Conservation (phyloP, 2,113 vertebrate genomes). For the Plecturocebus donacophilus region DNA sequence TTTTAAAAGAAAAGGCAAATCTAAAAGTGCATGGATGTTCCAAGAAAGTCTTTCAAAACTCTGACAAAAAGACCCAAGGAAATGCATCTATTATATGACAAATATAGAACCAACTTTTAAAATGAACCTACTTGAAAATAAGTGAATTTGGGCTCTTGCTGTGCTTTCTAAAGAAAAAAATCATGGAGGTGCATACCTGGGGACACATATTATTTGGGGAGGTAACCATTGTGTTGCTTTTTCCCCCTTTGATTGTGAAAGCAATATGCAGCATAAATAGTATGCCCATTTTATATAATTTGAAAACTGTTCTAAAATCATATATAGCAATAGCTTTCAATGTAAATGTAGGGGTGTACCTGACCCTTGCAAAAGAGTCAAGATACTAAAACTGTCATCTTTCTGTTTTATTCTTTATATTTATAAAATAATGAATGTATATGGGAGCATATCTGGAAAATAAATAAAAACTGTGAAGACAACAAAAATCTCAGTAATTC, state of each 20-base stretch:
- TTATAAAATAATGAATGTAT: neutral
- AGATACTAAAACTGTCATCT: neutral
- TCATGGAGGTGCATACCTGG: neutral
- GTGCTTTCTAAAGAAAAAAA: slow-evolving; percentile 58
- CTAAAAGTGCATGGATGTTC: slow-evolving; percentile 27
- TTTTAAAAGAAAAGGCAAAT: slow-evolving; percentile 45
- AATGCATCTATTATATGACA: slow-evolving; percentile 45
- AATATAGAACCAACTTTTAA: slow-evolving; percentile 10
- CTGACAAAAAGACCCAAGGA: slow-evolving; percentile 47
- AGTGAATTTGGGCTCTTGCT: neutral
- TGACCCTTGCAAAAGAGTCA: neutral
- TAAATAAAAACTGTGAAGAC: slow-evolving; percentile 1
- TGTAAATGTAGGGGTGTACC: neutral
- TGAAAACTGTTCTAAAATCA: slow-evolving; percentile 37
- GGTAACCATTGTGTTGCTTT: neutral
- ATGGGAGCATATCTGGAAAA: neutral
- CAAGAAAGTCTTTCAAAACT: slow-evolving; percentile 64
- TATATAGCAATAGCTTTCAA: neutral
- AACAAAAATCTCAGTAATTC: neutral
- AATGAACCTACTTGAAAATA: slow-evolving; percentile 19
- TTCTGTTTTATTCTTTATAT: neutral
- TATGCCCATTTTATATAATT: neutral
- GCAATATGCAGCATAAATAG: neutral
- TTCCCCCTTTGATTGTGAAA: neutral
- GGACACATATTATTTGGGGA: neutral